Evolutionary conservation across 2,888 invertebrate genomes (phyloP), one percentile per base, ranked within the genome.

Genomic region (Andrena chrysosceles): DNA sequence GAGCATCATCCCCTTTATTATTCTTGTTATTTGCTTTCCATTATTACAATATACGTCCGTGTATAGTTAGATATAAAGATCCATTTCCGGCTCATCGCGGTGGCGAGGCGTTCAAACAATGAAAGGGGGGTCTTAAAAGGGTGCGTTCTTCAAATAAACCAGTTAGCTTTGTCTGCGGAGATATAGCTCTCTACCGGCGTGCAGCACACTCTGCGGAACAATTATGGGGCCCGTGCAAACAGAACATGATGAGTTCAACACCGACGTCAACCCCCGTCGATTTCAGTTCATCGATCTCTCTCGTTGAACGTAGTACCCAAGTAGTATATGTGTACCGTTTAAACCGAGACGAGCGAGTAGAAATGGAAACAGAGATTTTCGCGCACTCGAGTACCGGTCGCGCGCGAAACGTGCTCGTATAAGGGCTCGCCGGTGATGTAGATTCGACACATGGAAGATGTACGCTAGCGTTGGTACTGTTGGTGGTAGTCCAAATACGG

Each of bases 91-190:
- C 74, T 80, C 71, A 81, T 87, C 85, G 56, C 78, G 76, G 67
- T 74, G 69, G 77, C 71, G 69, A 72, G 77, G 77, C 80, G 73
- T 84, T 85, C 77, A 66, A 87, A 87, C 87, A 85, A 77, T 79
- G 78, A 81, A 67, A 85, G 77, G 35, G 42, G 42, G 78, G 74
- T 81, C 84, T 77, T 71, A 63, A 82, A 81, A 81, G 85, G 85
- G 81, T 84, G 85, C 84, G 84, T 87, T 87, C 86, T 75, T 84
- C 81, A 86, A 86, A 87, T 86, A 87, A 87, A 87, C 87, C 87
- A 84, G 87, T 87, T 87, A 87, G 82, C 84, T 86, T 81, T 82
- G 76, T 73, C 73, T 72, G 56, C 56, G 8, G 81, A 69, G 74
- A 82, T 72, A 69, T 69, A 49, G 66, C 66, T 67, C 77, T 67